Base-by-base conservation (phyloP, 2,113 vertebrate genomes). In the Sinocyclocheilus grahami region DNA sequence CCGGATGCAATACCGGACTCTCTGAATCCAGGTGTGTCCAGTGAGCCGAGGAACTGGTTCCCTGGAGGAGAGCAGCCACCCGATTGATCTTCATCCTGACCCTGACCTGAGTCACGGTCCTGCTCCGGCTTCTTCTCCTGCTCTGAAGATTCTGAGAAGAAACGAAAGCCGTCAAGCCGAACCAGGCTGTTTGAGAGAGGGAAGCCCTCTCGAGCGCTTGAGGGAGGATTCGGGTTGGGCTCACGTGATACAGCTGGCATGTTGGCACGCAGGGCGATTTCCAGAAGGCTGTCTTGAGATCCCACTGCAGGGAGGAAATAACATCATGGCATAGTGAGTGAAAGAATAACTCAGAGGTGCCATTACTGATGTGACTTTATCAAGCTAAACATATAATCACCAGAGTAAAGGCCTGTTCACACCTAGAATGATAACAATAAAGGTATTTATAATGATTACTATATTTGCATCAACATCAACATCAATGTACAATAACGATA, bases 211-310 rank as follows among this genome's bases (percentile, higher is more conserved):
- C 85, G 1, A 85, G 7, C 5, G 90, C 95, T 90, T 90, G 94
- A 3, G 91, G 96, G 95, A 81, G 94, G 92, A 0, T 96, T 95
- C 24, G 96, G 95, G 37, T 92, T 92, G 16, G 94, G 92, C 72
- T 97, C 95, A 1, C 94, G 95, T 75, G 96, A 93, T 69, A 94
- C 87, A 0, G 94, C 92, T 51, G 96, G 94, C 69, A 93, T 93
- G 33, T 95, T 96, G 27, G 96, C 94, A 22, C 98, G 97, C 92
- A 97, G 98, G 58, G 97, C 97, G 93, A 99, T 99, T 94, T 99
- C 97, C 92, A 99, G 93, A 90, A 99, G 95, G 89, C 97, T 98
- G 95, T 99, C 97, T 94, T 98, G 97, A 67, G 97, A 99, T 71
- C 97, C 97, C 92, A 96, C 98, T 99, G 92, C 30, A 91, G 62